A percentile compares a stretch with the other conserved stretches of the same genome.
Conservation (phyloP, 2,888 invertebrate genomes). For the Cosmorhoe ocellata region DNA sequence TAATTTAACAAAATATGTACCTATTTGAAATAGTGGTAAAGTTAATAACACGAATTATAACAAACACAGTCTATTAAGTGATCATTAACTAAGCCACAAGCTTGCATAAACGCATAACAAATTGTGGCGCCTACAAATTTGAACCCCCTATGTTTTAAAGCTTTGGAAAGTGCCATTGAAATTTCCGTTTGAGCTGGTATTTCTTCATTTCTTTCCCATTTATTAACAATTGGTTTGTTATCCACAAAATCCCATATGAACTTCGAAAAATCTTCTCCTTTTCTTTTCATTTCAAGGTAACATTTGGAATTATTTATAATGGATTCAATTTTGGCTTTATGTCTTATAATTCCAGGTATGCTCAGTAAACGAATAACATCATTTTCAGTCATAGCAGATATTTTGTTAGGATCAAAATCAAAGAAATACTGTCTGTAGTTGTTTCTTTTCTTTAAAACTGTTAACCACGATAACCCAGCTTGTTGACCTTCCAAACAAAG, state of each 20-base stretch:
- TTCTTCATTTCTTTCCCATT: slow-evolving; percentile 51
- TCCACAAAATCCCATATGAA: slow-evolving; percentile 69
- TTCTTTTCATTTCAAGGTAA: slow-evolving; percentile 56
- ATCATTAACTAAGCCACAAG: slow-evolving; percentile 72
- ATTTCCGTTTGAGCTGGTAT: slow-evolving; percentile 54
- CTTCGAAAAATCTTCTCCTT: slow-evolving; percentile 56
- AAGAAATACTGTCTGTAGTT: slow-evolving; percentile 55
- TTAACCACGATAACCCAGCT: slow-evolving; percentile 72
- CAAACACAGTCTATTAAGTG: slow-evolving; percentile 54
- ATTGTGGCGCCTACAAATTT: slow-evolving; percentile 67
- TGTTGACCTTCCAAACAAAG: slow-evolving; percentile 74
- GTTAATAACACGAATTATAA: slow-evolving; percentile 6
- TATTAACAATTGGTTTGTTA: slow-evolving; percentile 54
- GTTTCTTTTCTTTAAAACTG: slow-evolving; percentile 67
- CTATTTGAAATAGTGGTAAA: too few relatives aligned
- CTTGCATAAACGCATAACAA: slow-evolving; percentile 77
- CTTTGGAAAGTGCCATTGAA: slow-evolving; percentile 57
- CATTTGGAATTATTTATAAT: slow-evolving; percentile 66
- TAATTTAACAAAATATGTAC: too few relatives aligned
- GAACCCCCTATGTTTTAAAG: slow-evolving; percentile 62
- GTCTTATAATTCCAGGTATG: slow-evolving; percentile 56
- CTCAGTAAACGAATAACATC: slow-evolving; percentile 45
- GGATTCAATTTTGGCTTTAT: slow-evolving; percentile 64
- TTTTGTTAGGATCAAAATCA: slow-evolving; percentile 58
- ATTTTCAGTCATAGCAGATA: slow-evolving; percentile 44